phyloP scores from a whole-genome alignment of 2,888 invertebrate genomes.

The Fabriciana adippe region DNA sequence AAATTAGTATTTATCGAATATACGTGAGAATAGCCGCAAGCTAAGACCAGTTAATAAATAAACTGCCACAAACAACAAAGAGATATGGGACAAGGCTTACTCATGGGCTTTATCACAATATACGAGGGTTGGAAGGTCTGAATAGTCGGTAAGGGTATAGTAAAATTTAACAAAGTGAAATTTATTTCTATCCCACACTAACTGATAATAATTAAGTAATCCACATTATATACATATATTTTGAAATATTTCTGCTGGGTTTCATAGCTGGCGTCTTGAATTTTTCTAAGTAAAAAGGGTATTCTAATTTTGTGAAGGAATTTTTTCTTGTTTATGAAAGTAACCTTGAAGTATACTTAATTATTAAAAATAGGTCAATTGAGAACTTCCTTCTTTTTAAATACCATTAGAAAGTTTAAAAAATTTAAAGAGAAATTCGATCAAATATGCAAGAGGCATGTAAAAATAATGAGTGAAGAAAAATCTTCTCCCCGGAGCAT shows the following conservation, averaged over 20 bases:
- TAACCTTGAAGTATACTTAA: too few relatives aligned
- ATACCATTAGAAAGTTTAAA: too few relatives aligned
- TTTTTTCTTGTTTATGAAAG: too few relatives aligned
- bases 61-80: slow-evolving; percentile 40
- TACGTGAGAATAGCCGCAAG: slow-evolving; percentile 34
- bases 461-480: too few relatives aligned
- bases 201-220: slow-evolving; percentile 38
- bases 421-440: too few relatives aligned
- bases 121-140: slow-evolving; percentile 38
- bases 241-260: slow-evolving; percentile 8
- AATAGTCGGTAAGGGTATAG: slow-evolving; percentile 39
- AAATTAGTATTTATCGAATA: slow-evolving; percentile 37
- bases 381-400: too few relatives aligned
- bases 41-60: slow-evolving; percentile 41
- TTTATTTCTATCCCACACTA: slow-evolving; percentile 37
- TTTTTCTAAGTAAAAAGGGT: too few relatives aligned
- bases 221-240: slow-evolving; percentile 12
- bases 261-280: background rate
- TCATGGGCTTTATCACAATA: slow-evolving; percentile 41
- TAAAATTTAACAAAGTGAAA: slow-evolving; percentile 43
- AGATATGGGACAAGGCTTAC: slow-evolving; percentile 39
- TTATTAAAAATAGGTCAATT: too few relatives aligned
- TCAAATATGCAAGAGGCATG: too few relatives aligned
- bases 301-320: too few relatives aligned
- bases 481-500: too few relatives aligned